Percentiles rank a stretch among this genome's conserved stretches.
Conservation (phyloP, 2,888 invertebrate species). For the Cephus spinipes region DNA sequence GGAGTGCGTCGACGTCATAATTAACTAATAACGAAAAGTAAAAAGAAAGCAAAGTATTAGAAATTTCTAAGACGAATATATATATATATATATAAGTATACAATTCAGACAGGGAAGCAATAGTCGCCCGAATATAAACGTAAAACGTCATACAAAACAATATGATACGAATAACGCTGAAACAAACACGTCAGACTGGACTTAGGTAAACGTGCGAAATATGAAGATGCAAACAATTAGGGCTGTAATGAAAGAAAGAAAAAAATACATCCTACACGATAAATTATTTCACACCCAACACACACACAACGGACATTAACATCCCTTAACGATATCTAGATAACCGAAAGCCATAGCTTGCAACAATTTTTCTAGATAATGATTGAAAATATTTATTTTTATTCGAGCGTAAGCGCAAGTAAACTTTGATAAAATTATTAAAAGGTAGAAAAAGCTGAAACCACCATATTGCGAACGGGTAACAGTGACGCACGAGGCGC, state of each 20-base stretch:
- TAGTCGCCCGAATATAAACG: neutral
- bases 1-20: neutral
- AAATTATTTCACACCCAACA: neutral
- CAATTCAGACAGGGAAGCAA: neutral
- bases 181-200: neutral
- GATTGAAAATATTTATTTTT: slow-evolving; percentile 54
- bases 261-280: neutral
- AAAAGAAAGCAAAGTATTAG: slow-evolving; percentile 8
- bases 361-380: slow-evolving; percentile 49
- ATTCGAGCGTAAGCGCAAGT: slow-evolving; percentile 40
- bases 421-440: slow-evolving; percentile 26
- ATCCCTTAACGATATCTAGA: neutral
- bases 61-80: neutral
- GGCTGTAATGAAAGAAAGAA: neutral
- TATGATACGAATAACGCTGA: neutral
- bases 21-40: slow-evolving; percentile 1
- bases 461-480: neutral
- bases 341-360: slow-evolving; percentile 32
- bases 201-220: neutral
- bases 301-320: neutral
- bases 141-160: neutral
- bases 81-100: neutral
- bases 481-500: neutral
- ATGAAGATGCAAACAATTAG: neutral
- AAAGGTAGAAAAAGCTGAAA: slow-evolving; percentile 11